Percentiles rank a stretch among this genome's conserved stretches.
Evolutionary conservation across 2,113 vertebrate species (phyloP).

Genomic region (Datnioides undecimradiatus): DNA sequence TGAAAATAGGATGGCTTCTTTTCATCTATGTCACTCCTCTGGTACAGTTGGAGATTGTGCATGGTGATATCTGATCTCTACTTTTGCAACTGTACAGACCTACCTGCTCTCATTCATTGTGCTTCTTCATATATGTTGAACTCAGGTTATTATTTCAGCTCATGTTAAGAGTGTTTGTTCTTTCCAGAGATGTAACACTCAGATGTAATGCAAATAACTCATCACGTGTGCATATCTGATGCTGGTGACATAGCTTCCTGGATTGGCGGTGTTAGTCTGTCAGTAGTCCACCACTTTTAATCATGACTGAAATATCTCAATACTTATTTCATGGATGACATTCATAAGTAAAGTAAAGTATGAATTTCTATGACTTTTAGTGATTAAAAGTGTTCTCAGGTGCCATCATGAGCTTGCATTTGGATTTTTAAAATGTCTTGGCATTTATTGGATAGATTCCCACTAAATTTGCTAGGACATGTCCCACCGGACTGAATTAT

Average conservation of each 20-base stretch:
- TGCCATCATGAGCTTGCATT: background rate
- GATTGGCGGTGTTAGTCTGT: background rate
- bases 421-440: background rate
- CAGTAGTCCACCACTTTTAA: background rate
- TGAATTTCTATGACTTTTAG: background rate
- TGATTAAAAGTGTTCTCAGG: no score
- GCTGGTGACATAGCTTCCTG: background rate
- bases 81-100: background rate
- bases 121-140: no score
- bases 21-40: conserved; percentile 23
- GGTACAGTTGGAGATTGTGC: conserved; percentile 2
- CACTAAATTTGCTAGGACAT: background rate
- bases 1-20: conserved; percentile 41
- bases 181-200: background rate
- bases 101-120: background rate
- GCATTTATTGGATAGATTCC: background rate
- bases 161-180: background rate
- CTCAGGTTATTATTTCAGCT: background rate
- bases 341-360: background rate
- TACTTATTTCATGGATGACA: background rate
- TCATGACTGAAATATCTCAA: background rate
- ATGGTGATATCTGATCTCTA: background rate
- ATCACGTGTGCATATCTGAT: background rate
- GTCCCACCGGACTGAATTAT: background rate
- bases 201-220: background rate